Evolutionary conservation across 2,888 invertebrate genomes (phyloP), one percentile per base, ranked within the genome.

Genomic region (Cactoblastis cactorum): DNA sequence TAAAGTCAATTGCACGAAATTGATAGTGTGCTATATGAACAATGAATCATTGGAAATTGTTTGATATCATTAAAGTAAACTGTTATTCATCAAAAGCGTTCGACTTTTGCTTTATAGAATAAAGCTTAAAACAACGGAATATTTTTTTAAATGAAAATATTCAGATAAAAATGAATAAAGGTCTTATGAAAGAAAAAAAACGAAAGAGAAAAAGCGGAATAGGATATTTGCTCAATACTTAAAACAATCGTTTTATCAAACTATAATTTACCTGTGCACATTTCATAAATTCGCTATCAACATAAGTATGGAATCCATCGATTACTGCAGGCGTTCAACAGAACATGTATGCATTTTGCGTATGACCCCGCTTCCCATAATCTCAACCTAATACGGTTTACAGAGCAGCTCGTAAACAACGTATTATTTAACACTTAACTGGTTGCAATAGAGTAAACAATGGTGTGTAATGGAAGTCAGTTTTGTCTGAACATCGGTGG

Each of bases 401-500:
- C 15, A 43, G 15, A 14, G 39, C 5, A 28, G 14, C 28, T 12
- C n/a, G 17, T 14, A 43, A 43, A 43, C 24, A 12, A 67, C 66
- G 65, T 68, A 62, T 64, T 74, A 67, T 63, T 73, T 66, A 77
- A 70, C 71, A 69, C 65, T 71, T 68, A 72, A 71, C 65, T 61
- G 61, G 65, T 75, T 79, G 74, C 77, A 74, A 74, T 79, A 78
- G 74, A 63, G 73, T 67, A 76, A 80, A 87, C 86, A 86, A 86
- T 87, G 69, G 81, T 71, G 62, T 72, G 79, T 83, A 80, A 77
- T 76, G 70, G 74, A 71, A 77, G 77, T 72, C 76, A 65, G 71
- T 71, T 77, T 76, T 73, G 77, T 77, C 68, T 77, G 71, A 75
- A 75, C 71, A 76, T 76, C 74, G 69, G 70, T 83, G 77, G 73